A percentile compares a stretch with the other conserved stretches of the same genome.
Evolutionary conservation across 1,140 invertebrate genomes (phyloP).

Genomic region (Parapsyche elsis): DNA sequence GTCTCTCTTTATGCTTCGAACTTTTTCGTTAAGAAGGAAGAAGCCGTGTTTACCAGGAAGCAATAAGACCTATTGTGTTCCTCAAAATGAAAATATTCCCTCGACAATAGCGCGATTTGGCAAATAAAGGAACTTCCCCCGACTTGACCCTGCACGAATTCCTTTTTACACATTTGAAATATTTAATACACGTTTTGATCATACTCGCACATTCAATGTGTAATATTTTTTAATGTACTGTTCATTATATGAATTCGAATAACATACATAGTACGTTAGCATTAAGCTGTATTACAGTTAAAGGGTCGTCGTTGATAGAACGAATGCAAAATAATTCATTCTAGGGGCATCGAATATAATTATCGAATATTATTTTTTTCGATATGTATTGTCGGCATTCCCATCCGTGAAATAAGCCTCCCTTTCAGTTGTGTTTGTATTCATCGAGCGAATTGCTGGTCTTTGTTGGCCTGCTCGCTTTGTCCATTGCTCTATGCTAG

Average conservation of each 20-base stretch:
- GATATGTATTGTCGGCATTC: not conserved
- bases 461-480: not conserved
- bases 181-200: no score
- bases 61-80: slow-evolving; percentile 46
- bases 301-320: no score
- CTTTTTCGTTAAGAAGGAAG: slow-evolving; percentile 17
- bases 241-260: no score
- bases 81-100: slow-evolving; percentile 45
- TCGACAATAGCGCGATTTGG: not conserved
- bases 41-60: slow-evolving; percentile 55
- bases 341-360: no score
- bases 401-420: not conserved
- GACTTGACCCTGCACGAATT: no score
- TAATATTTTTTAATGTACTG: no score
- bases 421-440: not conserved
- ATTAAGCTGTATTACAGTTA: no score
- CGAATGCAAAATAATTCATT: no score
- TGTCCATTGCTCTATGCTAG: not conserved
- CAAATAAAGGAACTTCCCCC: no score
- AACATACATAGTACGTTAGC: no score
- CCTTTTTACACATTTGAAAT: no score
- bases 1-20: slow-evolving; percentile 24
- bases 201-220: no score
- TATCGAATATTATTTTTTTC: not conserved
- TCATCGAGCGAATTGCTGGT: not conserved